Evolutionary conservation across 2,113 vertebrate genomes (phyloP), one percentile per base, ranked within the genome.

Genomic region (Physeter macrocephalus): DNA sequence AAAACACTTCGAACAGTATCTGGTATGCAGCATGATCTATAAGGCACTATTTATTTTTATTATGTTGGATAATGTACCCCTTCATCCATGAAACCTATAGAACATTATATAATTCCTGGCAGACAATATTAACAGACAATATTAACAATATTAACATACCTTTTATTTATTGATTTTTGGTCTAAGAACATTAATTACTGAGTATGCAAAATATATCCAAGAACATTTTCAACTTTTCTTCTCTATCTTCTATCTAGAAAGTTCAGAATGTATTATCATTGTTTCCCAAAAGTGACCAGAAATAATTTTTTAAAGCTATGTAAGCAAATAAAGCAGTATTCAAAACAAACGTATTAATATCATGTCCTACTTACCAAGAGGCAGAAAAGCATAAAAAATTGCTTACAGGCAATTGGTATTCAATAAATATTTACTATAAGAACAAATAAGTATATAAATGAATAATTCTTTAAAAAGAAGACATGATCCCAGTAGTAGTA

Each of bases 341-440:
- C 66, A 91, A 97, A 91, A n/a, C 6, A 88, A 89, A 90, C 27
- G 36, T 41, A 94, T 66, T 78, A 90, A 89, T 82, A 72, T 83
- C 74, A 27, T 83, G 25, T 36, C 62, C 71, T 64, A 61, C 20
- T 93, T 52, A 20, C 89, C 34, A n/a, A 49, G 14, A 74, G 6
- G 36, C 31, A 94, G 39, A 29, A 87, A 95, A 93, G 23, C 10
- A 62, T 10, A 81, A 25, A 82, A 69, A 81, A 87, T 29, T 61
- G 2, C 36, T 62, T 39, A 13, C 20, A 95, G 34, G 57, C n/a
- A 91, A 39, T 17, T 7, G 4, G 25, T 27, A 92, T 64, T 75
- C n/a, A 80, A 59, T 67, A 90, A 92, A 25, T 52, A 84, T 71
- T 86, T 88, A 36, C 8, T 29, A 0, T n/a, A 88, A 89, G 36